Evolutionary conservation across 1,140 invertebrate species (phyloP).

Genomic region (Caenorhabditis latens): DNA sequence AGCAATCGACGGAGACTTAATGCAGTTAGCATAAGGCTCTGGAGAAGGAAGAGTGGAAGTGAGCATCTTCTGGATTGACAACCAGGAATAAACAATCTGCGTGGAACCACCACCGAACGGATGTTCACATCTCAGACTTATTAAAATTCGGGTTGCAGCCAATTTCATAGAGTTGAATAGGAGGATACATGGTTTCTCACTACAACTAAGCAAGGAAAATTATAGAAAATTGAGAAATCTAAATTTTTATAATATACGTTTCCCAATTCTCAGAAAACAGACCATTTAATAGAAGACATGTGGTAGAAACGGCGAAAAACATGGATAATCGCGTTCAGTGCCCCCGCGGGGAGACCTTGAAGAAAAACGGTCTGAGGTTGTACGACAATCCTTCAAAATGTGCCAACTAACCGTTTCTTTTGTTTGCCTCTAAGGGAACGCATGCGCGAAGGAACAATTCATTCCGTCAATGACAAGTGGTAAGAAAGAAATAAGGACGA

Average conservation of each 20-base stretch:
- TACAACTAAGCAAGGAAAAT: too few species aligned
- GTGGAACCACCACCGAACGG: not conserved
- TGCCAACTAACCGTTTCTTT: constrained; percentile 51
- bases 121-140: constrained; percentile 50
- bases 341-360: not conserved
- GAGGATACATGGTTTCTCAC: too few species aligned
- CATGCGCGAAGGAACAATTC: constrained; percentile 53
- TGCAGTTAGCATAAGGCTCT: constrained; percentile 52
- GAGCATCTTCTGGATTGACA: constrained; percentile 54
- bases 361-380: constrained; percentile 46
- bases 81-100: constrained; percentile 54
- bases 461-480: constrained; percentile 55
- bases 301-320: not conserved
- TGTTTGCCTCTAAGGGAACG: constrained; percentile 29
- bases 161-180: too few species aligned
- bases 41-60: constrained; percentile 19
- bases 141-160: constrained; percentile 10
- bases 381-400: constrained; percentile 24
- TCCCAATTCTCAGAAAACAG: too few species aligned
- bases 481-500: constrained; percentile 37
- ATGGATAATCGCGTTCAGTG: constrained; percentile 11
- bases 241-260: too few species aligned
- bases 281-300: too few species aligned
- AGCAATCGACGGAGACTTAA: constrained; percentile 55
- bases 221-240: too few species aligned